phyloP scores from a whole-genome alignment of 2,113 vertebrate species.

The Oncorhynchus mykiss region DNA sequence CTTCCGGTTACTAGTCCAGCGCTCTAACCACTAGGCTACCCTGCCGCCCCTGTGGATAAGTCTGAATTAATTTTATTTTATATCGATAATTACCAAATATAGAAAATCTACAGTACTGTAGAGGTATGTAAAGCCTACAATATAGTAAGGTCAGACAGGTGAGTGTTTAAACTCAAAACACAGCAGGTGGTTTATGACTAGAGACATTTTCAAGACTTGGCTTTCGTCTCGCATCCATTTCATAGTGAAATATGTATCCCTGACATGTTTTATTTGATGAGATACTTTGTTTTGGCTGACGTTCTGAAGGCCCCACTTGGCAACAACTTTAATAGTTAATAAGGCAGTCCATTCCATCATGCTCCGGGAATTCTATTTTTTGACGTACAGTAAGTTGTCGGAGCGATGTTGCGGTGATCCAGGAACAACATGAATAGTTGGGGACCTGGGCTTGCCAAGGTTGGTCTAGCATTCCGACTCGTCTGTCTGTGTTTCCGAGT shows the following conservation, averaged over 20 bases:
- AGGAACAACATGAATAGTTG: conserved; percentile 25
- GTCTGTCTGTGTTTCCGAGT: conserved; percentile 10
- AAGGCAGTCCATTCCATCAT: conserved; percentile 42
- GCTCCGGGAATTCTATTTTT: conserved; percentile 42
- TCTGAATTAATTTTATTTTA: conserved; percentile 20
- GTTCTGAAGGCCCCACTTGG: conserved; percentile 28
- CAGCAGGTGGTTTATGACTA: background rate
- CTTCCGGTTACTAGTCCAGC: no score
- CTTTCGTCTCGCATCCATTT: conserved; percentile 19
- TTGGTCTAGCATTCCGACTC: conserved; percentile 14
- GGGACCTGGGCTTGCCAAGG: conserved; percentile 1
- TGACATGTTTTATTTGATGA: conserved; percentile 39
- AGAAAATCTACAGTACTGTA: conserved; percentile 39
- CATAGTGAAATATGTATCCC: conserved; percentile 30
- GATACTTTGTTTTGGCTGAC: conserved; percentile 48
- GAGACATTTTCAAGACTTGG: background rate
- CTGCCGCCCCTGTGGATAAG: conserved; percentile 16
- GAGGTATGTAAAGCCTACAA: conserved; percentile 28
- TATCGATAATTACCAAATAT: conserved; percentile 45
- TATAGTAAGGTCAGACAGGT: conserved; percentile 31
- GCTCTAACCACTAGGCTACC: no score
- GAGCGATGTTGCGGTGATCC: conserved; percentile 19
- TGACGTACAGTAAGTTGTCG: conserved; percentile 27
- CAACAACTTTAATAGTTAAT: conserved; percentile 61
- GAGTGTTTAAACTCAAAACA: conserved; percentile 42